These are phyloP conservation scores for Latrodectus elegans DNA, from an alignment of 2,888 invertebrate genomes.

Conservation along the genomic window DNA sequence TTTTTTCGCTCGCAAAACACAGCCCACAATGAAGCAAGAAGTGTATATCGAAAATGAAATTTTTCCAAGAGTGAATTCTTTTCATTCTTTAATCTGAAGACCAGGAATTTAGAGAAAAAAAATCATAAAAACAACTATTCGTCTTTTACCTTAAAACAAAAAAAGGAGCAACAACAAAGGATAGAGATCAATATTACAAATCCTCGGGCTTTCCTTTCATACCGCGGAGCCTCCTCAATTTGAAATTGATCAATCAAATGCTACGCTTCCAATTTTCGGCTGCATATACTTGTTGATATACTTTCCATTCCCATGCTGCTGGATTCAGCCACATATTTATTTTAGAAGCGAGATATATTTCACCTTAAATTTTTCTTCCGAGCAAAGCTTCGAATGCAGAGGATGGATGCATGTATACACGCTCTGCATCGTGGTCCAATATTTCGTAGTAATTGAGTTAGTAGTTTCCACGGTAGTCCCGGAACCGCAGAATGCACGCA, in stretches of 20 bases:
- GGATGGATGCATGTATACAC: not conserved
- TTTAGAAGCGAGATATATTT: constrained; percentile 27
- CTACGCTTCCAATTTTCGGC: not conserved
- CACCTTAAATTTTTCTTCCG: not conserved
- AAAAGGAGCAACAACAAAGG: not conserved
- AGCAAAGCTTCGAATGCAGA: not conserved
- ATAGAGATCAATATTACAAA: constrained; percentile 9
- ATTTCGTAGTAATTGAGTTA: no score
- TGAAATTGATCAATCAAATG: constrained; percentile 52
- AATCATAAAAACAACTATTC: constrained; percentile 26
- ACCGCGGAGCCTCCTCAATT: constrained; percentile 30
- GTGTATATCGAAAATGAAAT: not conserved
- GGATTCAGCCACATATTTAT: not conserved
- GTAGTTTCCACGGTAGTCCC: no score
- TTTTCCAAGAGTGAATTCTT: not conserved
- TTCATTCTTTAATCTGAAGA: constrained; percentile 4
- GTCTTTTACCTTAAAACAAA: not conserved
- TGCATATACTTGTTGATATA: constrained; percentile 24
- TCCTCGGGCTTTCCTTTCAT: constrained; percentile 11
- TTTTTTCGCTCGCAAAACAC: no score
- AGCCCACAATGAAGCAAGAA: not conserved
- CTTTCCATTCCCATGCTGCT: not conserved
- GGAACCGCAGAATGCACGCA: no score
- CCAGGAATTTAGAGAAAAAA: constrained; percentile 1
- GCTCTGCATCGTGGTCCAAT: not conserved